Conservation (phyloP, 2,113 vertebrate species). For the Anseranas semipalmata region DNA sequence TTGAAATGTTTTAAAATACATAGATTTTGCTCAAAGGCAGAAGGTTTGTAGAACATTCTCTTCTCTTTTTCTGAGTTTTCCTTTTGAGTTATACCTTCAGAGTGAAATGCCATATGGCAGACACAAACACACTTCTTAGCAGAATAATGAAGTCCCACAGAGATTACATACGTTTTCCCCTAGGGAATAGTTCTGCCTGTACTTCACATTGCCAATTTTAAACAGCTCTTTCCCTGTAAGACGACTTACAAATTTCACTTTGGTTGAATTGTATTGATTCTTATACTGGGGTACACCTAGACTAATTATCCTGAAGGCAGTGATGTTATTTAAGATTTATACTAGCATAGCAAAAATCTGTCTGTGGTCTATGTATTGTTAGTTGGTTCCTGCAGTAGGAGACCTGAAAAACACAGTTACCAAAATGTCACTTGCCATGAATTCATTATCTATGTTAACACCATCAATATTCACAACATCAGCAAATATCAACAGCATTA, state of each 20-base stretch:
- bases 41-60: background rate
- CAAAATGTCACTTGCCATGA: background rate
- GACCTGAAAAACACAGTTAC: background rate
- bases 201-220: constrained; percentile 33
- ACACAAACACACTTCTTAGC: constrained; percentile 23
- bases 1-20: constrained; percentile 19
- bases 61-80: constrained; percentile 30
- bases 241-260: constrained; percentile 11
- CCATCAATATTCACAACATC: background rate
- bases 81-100: constrained; percentile 57
- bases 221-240: constrained; percentile 9
- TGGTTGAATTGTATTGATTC: background rate
- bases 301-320: background rate
- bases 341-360: background rate
- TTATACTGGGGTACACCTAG: background rate
- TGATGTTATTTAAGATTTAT: background rate
- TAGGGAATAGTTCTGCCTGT: constrained; percentile 41
- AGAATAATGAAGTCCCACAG: constrained; percentile 66
- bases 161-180: constrained; percentile 39
- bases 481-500: background rate
- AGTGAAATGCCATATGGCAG: constrained; percentile 73
- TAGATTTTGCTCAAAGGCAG: constrained; percentile 17
- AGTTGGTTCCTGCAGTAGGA: background rate
- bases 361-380: background rate
- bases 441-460: background rate